Conservation (phyloP, 2,797 vertebrate species). For the Pantherophis alleghaniensis region DNA sequence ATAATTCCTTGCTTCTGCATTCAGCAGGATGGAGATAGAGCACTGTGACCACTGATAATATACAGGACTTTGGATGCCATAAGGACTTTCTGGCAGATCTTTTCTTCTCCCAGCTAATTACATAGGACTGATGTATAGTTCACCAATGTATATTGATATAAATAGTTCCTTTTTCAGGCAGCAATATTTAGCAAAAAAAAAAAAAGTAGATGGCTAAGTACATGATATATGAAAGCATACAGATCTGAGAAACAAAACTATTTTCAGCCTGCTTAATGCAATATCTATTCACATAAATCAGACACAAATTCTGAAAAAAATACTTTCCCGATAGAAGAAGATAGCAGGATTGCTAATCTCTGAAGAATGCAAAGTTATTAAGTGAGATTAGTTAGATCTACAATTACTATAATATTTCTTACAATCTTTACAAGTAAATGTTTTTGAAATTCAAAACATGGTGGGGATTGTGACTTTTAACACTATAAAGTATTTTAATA, state of each 20-base stretch:
- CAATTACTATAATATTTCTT: neutral
- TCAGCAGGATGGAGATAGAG: neutral
- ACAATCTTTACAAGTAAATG: neutral
- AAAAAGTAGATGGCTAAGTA: neutral
- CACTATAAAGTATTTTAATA: neutral
- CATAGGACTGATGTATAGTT: neutral
- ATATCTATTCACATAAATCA: neutral
- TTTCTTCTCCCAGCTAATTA: neutral
- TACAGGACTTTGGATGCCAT: neutral
- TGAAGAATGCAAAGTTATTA: neutral
- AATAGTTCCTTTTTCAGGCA: slow-evolving; percentile 31
- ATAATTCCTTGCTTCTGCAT: neutral
- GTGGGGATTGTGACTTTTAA: neutral
- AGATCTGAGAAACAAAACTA: neutral
- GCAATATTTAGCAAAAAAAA: neutral
- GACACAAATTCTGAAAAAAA: neutral
- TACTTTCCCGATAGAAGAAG: neutral
- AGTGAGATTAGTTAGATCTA: neutral
- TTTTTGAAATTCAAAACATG: neutral
- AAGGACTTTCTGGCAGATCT: neutral
- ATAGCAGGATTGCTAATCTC: neutral
- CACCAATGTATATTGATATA: neutral
- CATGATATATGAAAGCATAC: neutral
- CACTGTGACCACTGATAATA: neutral
- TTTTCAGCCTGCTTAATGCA: neutral